Evolutionary conservation across 2,888 invertebrate genomes (phyloP), one percentile per base, ranked within the genome.

Genomic region (Melikaiella ostensackeni): DNA sequence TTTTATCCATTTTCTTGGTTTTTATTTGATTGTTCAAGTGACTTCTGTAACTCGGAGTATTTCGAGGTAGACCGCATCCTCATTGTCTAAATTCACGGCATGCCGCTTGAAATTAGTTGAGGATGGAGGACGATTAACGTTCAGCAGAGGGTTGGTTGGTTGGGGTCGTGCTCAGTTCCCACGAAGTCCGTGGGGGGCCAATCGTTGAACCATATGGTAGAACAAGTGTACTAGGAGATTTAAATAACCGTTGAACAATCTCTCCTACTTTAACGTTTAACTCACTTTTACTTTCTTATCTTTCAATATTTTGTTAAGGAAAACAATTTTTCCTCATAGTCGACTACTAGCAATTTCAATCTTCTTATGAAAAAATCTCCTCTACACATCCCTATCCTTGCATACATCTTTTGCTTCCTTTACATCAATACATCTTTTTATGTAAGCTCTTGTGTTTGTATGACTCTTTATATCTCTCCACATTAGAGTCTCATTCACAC

Each of bases 101-200:
- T 84, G 84, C 84, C 79, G 85, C 62, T 35, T 35, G n/a, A 80
- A 80, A 82, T 82, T 80, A 81, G 77, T 77, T 62, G 74, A 62
- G 80, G 87, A 87, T 84, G 83, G 86, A 83, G 77, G 85, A 84
- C 85, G 87, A 89, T 88, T 86, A 88, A 85, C 86, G 87, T 85
- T 79, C 83, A 80, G 84, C 66, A 79, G 84, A 84, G 81, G 82
- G 86, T 83, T 79, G 70, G 77, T 73, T 13, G 76, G 55, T 77
- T 76, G 75, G 79, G 81, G 80, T 80, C 76, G 87, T 89, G 89
- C 87, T 85, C 88, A 87, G 88, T 91, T 91, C 91, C 91, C 91
- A 91, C 91, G 91, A 91, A 90, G 88, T 91, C 88, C 90, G 91
- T 90, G 91, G 91, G 91, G 91, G 90, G 91, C 86, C 83, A 86